Evolutionary conservation across 2,888 invertebrate genomes (phyloP), one percentile per base, ranked within the genome.

Genomic region (Exephanes ischioxanthus): DNA sequence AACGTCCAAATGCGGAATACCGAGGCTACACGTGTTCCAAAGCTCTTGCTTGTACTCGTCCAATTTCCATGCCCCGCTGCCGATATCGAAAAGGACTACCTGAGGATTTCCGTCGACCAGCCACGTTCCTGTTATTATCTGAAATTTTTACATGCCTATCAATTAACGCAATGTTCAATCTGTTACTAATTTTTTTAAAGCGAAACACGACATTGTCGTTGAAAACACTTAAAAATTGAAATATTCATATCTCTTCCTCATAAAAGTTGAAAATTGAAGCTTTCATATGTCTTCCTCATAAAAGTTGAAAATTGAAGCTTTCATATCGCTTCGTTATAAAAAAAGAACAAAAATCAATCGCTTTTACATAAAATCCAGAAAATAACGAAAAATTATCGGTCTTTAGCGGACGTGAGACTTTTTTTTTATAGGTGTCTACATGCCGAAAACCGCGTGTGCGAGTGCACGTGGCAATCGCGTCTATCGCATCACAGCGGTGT

Each of bases 31-130:
- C 77, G 96, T 96, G 88, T 97, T 97, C 98, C 99, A 99, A 48
- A 99, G 94, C 93, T 99, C 98, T 86, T 97, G 97, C 92, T 99
- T 99, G 95, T 97, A 99, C 83, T 97, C 97, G 94, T 99, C 98
- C 91, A 99, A 94, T 94, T 99, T 99, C 98, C 98, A 98, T 0
- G 99, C 98, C 0, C 97, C 99, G 0, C 98, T 98, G 22, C 98
- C 98, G 92, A 99, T 98, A 94, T 99, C 99, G 95, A 99, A 99
- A 3, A 99, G 95, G 77, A 99, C 97, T 61, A 99, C 97, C 94
- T 99, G 99, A 0, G 99, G 99, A 95, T 99, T 99, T n/a, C 99
- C 99, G 92, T 99, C 99, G 2, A 99, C 99, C 71, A 99, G 94
- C 99, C 99, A 99, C 2, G 99, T 97, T n/a, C 99, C 99, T 48